Conservation (phyloP, 2,797 vertebrate species). For the Hippopotamyrus pictus region DNA sequence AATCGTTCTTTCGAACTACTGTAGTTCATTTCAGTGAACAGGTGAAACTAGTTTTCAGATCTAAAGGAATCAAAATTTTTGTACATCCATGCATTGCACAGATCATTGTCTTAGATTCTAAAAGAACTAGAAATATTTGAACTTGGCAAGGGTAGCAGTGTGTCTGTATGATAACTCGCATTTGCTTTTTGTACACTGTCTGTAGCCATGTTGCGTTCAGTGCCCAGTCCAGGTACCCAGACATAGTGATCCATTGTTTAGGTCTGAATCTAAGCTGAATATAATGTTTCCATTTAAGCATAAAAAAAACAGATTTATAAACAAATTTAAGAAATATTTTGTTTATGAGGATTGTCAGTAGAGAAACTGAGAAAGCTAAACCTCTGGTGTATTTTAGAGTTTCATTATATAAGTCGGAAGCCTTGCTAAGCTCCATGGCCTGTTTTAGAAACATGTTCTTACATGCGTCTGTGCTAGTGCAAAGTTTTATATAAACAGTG, state of each 20-base stretch:
- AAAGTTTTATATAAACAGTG: background rate
- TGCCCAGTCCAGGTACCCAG: background rate
- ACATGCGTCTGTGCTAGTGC: background rate
- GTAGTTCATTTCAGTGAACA: background rate
- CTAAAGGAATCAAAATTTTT: background rate
- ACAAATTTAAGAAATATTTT: background rate
- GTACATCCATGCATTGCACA: background rate
- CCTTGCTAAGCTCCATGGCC: background rate
- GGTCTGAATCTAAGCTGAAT: background rate
- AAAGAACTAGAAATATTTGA: background rate
- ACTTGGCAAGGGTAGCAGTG: background rate
- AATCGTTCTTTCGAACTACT: background rate
- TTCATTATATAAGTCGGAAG: background rate
- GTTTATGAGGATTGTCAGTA: background rate
- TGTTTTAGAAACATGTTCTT: background rate
- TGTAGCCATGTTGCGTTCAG: background rate
- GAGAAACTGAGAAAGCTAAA: background rate
- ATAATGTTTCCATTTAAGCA: background rate
- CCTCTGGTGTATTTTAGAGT: too few species aligned
- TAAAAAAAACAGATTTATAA: background rate
- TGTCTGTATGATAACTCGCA: background rate
- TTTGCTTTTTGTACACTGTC: background rate
- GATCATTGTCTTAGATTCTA: background rate
- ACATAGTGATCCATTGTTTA: slow-evolving; percentile 14
- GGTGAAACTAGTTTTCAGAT: background rate